These are phyloP conservation scores for Noctilio leporinus DNA, from an alignment of 2,113 vertebrate species.

Conservation along the genomic window DNA sequence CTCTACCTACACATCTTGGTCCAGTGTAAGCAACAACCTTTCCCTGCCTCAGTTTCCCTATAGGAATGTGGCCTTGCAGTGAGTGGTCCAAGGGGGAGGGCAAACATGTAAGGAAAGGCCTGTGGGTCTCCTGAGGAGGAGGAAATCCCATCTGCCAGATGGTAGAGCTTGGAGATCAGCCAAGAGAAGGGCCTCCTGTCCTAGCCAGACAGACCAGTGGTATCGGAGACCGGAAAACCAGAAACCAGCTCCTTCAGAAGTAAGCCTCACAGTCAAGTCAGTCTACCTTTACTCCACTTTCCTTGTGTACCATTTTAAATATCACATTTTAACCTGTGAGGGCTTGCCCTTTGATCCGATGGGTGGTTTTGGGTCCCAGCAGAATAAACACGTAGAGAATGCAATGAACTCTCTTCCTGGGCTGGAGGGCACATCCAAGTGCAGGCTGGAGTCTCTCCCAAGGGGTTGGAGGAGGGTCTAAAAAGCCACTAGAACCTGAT, in stretches of 20 bases:
- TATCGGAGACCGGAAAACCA: not conserved
- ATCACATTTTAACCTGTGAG: slow-evolving; percentile 63
- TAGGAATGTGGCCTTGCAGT: not conserved
- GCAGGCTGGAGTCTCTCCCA: not conserved
- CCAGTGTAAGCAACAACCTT: rapidly evolving
- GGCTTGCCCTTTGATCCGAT: slow-evolving; percentile 49
- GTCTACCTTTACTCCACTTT: not conserved
- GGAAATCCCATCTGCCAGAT: not conserved
- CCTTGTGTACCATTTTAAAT: not conserved
- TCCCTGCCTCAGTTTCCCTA: not conserved
- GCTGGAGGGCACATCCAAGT: slow-evolving; percentile 44
- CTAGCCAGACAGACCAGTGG: not conserved
- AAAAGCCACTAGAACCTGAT: slow-evolving; percentile 23
- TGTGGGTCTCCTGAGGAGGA: not conserved
- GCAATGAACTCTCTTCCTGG: slow-evolving; percentile 52
- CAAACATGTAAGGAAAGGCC: not conserved
- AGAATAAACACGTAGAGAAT: slow-evolving; percentile 68
- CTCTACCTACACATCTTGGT: not conserved
- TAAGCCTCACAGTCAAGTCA: slow-evolving; percentile 33
- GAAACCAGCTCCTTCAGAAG: not conserved
- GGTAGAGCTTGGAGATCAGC: not conserved
- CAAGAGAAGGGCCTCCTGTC: not conserved
- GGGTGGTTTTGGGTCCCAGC: not conserved
- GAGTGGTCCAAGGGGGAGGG: not conserved
- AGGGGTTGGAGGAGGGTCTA: not conserved